Evolutionary conservation across 2,797 vertebrate genomes (phyloP).

Genomic region (Glyptemys insculpta): DNA sequence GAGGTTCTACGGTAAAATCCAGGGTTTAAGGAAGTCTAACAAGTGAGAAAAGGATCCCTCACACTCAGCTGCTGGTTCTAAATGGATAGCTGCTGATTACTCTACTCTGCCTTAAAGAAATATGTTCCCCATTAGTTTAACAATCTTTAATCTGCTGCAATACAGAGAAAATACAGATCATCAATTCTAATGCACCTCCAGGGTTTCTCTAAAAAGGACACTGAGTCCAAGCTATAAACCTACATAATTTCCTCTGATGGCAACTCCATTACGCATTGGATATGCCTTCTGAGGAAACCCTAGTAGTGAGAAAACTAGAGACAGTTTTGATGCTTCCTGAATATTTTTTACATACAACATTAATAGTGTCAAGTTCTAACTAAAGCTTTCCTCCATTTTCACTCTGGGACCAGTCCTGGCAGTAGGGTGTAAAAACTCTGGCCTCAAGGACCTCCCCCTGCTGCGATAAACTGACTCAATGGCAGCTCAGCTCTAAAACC

Average conservation of each 20-base stretch:
- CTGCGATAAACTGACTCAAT: too few species aligned
- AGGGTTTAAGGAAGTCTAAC: not conserved
- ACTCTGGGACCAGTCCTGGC: too few species aligned
- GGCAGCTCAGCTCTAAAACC: too few species aligned
- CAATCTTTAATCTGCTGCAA: not conserved
- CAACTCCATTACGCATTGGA: not conserved
- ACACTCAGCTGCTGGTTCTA: not conserved
- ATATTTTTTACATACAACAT: not conserved
- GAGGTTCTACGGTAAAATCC: too few species aligned
- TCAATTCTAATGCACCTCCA: not conserved
- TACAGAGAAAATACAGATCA: not conserved
- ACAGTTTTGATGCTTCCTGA: too few species aligned
- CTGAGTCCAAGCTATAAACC: not conserved
- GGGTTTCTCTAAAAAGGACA: not conserved
- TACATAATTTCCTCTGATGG: not conserved
- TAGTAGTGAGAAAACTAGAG: too few species aligned
- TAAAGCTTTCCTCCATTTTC: not conserved
- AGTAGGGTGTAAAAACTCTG: not conserved
- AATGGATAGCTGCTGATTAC: slow-evolving; percentile 23
- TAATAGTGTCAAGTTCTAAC: not conserved
- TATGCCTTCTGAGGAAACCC: not conserved
- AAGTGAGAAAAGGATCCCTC: not conserved
- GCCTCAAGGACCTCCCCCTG: not conserved
- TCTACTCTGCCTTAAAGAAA: not conserved
- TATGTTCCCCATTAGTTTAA: not conserved